Evolutionary conservation across 2,888 invertebrate genomes (phyloP), one percentile per base, ranked within the genome.

Genomic region (Eupithecia exiguata): DNA sequence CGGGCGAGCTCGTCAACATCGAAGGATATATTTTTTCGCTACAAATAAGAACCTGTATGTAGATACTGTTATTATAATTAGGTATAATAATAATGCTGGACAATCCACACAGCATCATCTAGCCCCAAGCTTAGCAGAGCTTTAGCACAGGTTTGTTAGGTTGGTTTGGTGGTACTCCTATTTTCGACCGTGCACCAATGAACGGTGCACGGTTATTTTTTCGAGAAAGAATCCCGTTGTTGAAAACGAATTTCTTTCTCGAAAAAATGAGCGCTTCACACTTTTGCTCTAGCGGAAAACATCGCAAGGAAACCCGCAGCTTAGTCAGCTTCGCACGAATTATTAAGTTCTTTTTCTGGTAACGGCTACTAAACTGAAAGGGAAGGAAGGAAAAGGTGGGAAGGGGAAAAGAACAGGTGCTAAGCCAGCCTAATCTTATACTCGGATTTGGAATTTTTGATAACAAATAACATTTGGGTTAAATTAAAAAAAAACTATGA

Each of bases 1-100:
- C 67, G 75, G 74, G 70, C 70, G 74, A 12, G 72, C 68, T 74
- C 36, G 71, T 43, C 69, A 46, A 69, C 63, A 36, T 40, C 65
- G 7, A 65, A 36, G 38, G 65, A 63, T 5, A 65, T n/a, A 38
- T 65, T 65, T 38, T 65, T 65, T 36, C 2, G 63, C 63, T 65
- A 65, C 35, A 14, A 30, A 43, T 14, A 30, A 30, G 30, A 3
- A 62, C 62, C 36, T 35, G 62, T 62, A 30, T 18, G n/a, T 43
- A n/a, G n/a, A n/a, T n/a, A 16, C 16, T 43, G 43, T 43, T 16
- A 40, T 40, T 40, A 40, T 40, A 30, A 30, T 30, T 30, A 30
- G 38, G 38, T 38, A 7, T 9, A 38, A 1, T n/a, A n/a, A n/a
- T n/a, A n/a, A n/a, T n/a, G n/a, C n/a, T n/a, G n/a, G n/a, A n/a